Conservation (phyloP, 2,888 invertebrate genomes). For the Magallana nippona region DNA sequence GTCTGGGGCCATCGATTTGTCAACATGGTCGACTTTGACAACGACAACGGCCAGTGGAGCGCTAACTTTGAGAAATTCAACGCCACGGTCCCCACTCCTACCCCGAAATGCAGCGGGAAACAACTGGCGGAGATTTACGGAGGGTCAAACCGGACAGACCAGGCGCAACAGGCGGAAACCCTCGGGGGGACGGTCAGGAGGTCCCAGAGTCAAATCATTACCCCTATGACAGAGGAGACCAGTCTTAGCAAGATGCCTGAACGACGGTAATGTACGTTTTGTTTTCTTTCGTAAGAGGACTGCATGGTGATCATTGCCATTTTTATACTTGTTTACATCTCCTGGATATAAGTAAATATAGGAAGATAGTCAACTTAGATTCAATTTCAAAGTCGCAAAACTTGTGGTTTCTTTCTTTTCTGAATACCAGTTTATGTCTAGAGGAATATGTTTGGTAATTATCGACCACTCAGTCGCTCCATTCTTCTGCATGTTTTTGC, state of each 20-base stretch:
- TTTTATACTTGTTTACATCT: too few species aligned
- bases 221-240: not conserved
- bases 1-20: conserved; percentile 77
- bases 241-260: not conserved
- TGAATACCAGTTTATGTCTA: too few species aligned
- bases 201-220: conserved; percentile 35
- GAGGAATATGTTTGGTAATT: too few species aligned
- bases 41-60: conserved; percentile 67
- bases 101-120: conserved; percentile 88
- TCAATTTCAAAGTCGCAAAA: too few species aligned
- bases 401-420: too few species aligned
- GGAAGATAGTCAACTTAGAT: too few species aligned
- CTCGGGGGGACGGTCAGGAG: conserved; percentile 38
- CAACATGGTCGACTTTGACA: conserved; percentile 73
- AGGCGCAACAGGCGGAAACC: conserved; percentile 39
- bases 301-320: too few species aligned
- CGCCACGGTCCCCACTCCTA: conserved; percentile 65
- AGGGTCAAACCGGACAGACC: conserved; percentile 45
- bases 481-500: too few species aligned
- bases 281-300: not conserved
- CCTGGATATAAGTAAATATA: too few species aligned
- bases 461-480: too few species aligned
- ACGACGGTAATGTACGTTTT: conserved; percentile 23
- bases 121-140: conserved; percentile 82
- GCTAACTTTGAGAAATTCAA: conserved; percentile 71